Percentiles rank a stretch among this genome's conserved stretches.
Conservation (phyloP, 2,888 invertebrate species). For the Standfussiana lucernea region DNA sequence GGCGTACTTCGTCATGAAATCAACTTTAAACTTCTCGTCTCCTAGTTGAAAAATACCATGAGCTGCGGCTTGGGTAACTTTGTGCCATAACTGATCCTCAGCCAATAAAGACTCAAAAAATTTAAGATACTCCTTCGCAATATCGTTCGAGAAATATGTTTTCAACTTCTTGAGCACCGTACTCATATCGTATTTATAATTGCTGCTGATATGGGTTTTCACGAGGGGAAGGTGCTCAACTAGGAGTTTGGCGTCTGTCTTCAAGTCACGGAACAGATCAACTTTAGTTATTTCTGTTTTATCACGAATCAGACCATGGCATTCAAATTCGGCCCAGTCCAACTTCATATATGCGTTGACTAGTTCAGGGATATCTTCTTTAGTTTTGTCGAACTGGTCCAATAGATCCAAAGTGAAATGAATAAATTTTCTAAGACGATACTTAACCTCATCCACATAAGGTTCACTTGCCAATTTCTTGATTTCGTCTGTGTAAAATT, state of each 20-base stretch:
- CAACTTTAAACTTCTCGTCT: slow-evolving; percentile 66
- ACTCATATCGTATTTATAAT: slow-evolving; percentile 59
- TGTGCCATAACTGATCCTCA: slow-evolving; percentile 24
- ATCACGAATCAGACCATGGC: slow-evolving; percentile 27
- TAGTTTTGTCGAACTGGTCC: slow-evolving; percentile 67
- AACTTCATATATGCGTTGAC: slow-evolving; percentile 70
- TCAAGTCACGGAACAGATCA: slow-evolving; percentile 45
- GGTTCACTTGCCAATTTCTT: slow-evolving; percentile 55
- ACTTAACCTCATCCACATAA: slow-evolving; percentile 62
- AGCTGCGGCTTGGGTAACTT: slow-evolving; percentile 53
- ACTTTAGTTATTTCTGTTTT: neutral
- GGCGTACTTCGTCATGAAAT: slow-evolving; percentile 72
- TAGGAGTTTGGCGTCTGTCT: slow-evolving; percentile 48
- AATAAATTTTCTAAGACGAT: slow-evolving; percentile 58
- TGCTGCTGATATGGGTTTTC: slow-evolving; percentile 26
- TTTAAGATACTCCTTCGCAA: slow-evolving; percentile 70
- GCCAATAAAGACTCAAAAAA: slow-evolving; percentile 67
- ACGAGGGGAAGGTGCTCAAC: slow-evolving; percentile 47
- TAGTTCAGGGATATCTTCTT: slow-evolving; percentile 73
- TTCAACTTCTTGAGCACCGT: slow-evolving; percentile 74
- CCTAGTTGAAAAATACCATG: slow-evolving; percentile 74
- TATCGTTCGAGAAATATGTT: slow-evolving; percentile 77
- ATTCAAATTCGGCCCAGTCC: slow-evolving; percentile 61
- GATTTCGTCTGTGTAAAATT: slow-evolving; percentile 69
- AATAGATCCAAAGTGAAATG: slow-evolving; percentile 65